Evolutionary conservation across 2,888 invertebrate genomes (phyloP).

Genomic region (Cheiracanthium punctorium): DNA sequence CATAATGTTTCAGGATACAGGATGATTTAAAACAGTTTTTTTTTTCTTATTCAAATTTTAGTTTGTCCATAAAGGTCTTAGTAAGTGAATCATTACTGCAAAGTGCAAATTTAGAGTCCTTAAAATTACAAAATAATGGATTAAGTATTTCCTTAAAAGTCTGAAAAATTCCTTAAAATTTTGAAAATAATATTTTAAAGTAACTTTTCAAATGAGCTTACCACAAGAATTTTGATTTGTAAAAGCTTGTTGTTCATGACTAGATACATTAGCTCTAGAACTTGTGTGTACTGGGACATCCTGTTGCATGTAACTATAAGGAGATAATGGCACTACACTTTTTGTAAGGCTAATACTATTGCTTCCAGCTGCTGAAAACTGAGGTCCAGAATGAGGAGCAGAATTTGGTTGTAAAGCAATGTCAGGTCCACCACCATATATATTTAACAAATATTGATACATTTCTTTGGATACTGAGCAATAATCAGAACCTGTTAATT

Average conservation of each 20-base stretch:
- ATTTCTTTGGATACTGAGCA: conserved; percentile 88
- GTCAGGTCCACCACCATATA: conserved; percentile 94
- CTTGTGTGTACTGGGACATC: conserved; percentile 33
- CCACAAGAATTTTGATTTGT: no score
- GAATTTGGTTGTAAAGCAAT: conserved; percentile 77
- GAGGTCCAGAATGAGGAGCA: conserved; percentile 6
- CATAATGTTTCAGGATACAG: no score
- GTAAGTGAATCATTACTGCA: no score
- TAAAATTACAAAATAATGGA: no score
- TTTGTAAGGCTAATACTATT: conserved; percentile 12
- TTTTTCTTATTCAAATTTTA: no score
- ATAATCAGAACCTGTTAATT: conserved; percentile 80
- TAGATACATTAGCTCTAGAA: conserved; percentile 39
- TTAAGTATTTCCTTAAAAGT: no score
- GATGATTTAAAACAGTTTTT: no score
- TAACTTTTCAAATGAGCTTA: no score
- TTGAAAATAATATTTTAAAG: no score
- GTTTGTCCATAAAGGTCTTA: no score
- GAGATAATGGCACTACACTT: neutral
- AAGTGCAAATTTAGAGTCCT: no score
- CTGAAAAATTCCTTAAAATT: no score
- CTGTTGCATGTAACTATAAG: neutral
- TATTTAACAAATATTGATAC: conserved; percentile 89
- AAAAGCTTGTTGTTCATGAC: conserved; percentile 30
- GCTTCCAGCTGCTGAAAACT: conserved; percentile 16